Evolutionary conservation across 1,140 invertebrate genomes (phyloP).

Genomic region (Acromyrmex heyeri): DNA sequence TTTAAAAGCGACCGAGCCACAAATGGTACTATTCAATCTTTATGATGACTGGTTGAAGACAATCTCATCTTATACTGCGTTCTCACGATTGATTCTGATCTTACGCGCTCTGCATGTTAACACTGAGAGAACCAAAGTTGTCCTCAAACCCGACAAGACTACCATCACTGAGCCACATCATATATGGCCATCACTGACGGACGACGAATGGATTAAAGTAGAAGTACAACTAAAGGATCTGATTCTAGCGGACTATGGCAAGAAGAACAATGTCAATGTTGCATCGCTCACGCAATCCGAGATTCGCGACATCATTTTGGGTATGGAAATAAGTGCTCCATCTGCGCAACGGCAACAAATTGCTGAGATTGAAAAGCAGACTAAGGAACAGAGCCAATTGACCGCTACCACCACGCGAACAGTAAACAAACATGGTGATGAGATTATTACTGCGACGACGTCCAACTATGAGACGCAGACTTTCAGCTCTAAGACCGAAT

Average conservation of each 20-base stretch:
- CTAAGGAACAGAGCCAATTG: conserved; percentile 99
- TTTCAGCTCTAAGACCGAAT: conserved; percentile 99
- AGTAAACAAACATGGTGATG: conserved; percentile 99
- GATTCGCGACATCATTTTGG: conserved; percentile 99
- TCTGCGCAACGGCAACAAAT: conserved; percentile 99
- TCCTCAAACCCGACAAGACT: conserved; percentile 99
- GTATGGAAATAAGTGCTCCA: conserved; percentile 99
- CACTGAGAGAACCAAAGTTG: conserved; percentile 99
- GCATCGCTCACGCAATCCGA: conserved; percentile 99
- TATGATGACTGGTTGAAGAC: conserved; percentile 99
- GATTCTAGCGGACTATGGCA: conserved; percentile 99
- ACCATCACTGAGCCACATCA: conserved; percentile 99
- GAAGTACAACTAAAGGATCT: conserved; percentile 99
- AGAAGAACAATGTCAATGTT: conserved; percentile 99
- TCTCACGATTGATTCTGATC: conserved; percentile 98
- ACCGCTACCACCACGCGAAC: conserved; percentile 99
- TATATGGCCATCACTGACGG: conserved; percentile 99
- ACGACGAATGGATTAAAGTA: conserved; percentile 99
- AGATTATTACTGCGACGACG: conserved; percentile 99
- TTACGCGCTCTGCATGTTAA: conserved; percentile 99
- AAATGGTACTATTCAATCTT: conserved; percentile 99
- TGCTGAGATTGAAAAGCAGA: conserved; percentile 99
- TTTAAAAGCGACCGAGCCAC: conserved; percentile 99
- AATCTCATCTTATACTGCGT: conserved; percentile 98
- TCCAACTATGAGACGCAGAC: conserved; percentile 99